phyloP scores from a whole-genome alignment of 2,113 vertebrate genomes.

The Salvelinus alpinus region DNA sequence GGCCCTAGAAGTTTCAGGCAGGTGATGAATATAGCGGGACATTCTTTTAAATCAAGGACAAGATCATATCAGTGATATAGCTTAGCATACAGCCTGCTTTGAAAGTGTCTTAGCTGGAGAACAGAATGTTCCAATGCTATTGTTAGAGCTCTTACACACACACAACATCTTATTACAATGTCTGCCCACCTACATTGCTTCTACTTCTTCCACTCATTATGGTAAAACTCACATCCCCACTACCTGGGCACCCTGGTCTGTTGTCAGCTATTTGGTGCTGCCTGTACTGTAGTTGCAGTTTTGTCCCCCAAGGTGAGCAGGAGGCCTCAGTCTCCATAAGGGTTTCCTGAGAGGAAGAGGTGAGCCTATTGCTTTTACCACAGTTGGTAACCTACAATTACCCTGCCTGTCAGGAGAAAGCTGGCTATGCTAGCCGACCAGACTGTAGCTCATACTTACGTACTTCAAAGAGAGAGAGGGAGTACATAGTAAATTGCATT shows the following conservation, averaged over 20 bases:
- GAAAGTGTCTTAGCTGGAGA: neutral
- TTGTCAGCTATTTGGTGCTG: conserved; percentile 7
- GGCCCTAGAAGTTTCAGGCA: neutral
- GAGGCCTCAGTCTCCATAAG: conserved; percentile 11
- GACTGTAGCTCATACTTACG: neutral
- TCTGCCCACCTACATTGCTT: too few relatives aligned
- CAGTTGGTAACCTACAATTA: conserved; percentile 49
- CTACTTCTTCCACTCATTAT: neutral
- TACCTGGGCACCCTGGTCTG: neutral
- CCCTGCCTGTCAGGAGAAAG: conserved; percentile 29
- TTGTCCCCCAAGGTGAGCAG: conserved; percentile 40
- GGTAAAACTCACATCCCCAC: neutral
- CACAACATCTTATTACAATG: neutral
- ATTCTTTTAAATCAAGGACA: neutral
- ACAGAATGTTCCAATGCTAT: neutral
- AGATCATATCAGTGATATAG: neutral
- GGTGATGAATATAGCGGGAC: neutral
- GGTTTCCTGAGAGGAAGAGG: conserved; percentile 36
- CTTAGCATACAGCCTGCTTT: neutral
- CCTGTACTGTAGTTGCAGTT: neutral
- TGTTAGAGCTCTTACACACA: neutral
- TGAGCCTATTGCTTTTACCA: conserved; percentile 48
- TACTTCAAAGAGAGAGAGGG: too few relatives aligned
- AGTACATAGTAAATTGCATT: too few relatives aligned
- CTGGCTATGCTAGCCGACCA: neutral